Evolutionary conservation across 35 echinoderm and acorn worm species (phyloP).

Genomic region (Apostichopus japonicus): DNA sequence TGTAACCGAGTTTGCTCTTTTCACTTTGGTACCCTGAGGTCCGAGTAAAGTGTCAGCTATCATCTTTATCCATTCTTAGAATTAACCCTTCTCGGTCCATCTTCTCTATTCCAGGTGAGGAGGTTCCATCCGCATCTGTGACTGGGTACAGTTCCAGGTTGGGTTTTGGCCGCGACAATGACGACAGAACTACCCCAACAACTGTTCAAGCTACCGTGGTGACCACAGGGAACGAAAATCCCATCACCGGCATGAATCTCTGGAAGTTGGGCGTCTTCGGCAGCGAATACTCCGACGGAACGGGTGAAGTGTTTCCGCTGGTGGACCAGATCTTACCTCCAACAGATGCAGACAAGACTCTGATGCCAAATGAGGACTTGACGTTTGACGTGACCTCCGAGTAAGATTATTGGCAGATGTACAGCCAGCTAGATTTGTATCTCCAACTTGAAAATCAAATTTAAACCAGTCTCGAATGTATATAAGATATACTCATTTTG

Average conservation of each 20-base stretch:
- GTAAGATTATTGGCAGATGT: neutral
- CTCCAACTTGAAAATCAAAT: no score
- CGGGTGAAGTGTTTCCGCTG: neutral
- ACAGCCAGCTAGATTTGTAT: no score
- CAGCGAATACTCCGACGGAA: neutral
- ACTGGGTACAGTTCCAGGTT: neutral
- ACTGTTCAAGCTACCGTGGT: neutral
- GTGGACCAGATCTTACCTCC: constrained; percentile 14
- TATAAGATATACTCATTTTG: no score
- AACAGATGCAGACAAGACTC: neutral
- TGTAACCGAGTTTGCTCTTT: no score
- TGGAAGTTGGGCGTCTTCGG: constrained; percentile 34
- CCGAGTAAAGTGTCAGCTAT: no score
- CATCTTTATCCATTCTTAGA: no score
- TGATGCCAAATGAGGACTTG: constrained; percentile 19
- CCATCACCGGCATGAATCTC: constrained; percentile 18
- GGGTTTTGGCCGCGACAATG: neutral
- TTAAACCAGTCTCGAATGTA: no score
- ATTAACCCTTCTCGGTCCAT: neutral
- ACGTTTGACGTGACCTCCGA: constrained; percentile 16
- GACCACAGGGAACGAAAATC: neutral
- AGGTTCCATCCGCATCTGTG: neutral
- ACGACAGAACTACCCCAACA: neutral
- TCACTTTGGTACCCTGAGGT: no score
- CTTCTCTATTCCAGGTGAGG: neutral